Base-by-base conservation (phyloP, 2,113 vertebrate genomes). In the Poecilia latipinna region DNA sequence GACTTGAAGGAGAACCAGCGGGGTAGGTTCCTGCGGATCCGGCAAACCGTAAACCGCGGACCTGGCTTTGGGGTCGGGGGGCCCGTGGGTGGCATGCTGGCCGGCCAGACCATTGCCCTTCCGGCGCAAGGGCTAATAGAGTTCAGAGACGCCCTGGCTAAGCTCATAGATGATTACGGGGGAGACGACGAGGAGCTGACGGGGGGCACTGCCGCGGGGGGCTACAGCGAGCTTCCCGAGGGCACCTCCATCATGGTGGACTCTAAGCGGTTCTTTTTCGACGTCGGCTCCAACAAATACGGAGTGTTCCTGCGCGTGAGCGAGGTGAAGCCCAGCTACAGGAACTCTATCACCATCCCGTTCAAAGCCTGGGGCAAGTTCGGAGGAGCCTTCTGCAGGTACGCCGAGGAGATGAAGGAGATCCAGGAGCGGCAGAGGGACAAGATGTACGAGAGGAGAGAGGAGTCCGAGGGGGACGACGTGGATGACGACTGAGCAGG, bases 351-450 rank as follows among this genome's bases (percentile, higher is more conserved):
- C 95, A 99, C 97, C 61, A 96, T 99, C 44, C 97, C 97, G 1
- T 96, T 96, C 88, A 99, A 99, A 88, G 97, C 96, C 86, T 99
- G 97, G 97, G 90, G 96, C 89, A 98, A 98, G 85, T 99, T 99
- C 85, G 97, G 97, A 5, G 96, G 96, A 0, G 96, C 97, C 2
- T 99, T 99, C 93, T 93, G 94, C 86, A 94, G 96, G 22, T 99
- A 99, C 86, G 96, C 97, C 4, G 97, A 99, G 77, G 97, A 98
- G 95, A 99, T 99, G 97, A 97, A 97, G 81, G 97, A 98, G 91
- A 98, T 99, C 95, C 97, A 99, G 91, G 97, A 98, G 83, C 86
- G 96, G 64, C 96, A 97, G 89, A 85, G 96, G 87, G 97, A 98
- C 70, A 98, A 98, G 89, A 94, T 96, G 74, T 97, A 96, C 80